phyloP scores from a whole-genome alignment of 2,888 invertebrate genomes.

The Lamellibrachia columna region DNA sequence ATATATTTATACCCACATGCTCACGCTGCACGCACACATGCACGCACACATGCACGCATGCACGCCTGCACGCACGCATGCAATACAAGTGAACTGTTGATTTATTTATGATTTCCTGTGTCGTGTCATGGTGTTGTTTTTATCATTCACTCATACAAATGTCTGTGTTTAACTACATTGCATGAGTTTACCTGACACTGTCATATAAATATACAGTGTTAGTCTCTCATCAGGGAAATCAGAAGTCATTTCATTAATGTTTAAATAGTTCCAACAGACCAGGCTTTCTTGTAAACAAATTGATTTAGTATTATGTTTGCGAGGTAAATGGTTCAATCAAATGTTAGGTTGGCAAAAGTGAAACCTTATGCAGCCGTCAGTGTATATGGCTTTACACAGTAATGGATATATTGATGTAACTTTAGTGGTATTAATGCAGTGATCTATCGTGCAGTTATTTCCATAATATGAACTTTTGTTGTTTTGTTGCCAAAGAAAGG shows the following conservation, averaged over 20 bases:
- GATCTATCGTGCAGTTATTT: neutral
- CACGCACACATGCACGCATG: too few relatives aligned
- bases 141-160: too few relatives aligned
- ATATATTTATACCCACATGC: too few relatives aligned
- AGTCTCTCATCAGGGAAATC: neutral
- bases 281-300: neutral
- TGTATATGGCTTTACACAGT: neutral
- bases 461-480: too few relatives aligned
- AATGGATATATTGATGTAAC: constrained; percentile 38
- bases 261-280: neutral
- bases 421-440: neutral
- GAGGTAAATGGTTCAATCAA: neutral
- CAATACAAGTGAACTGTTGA: too few relatives aligned
- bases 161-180: neutral
- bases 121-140: too few relatives aligned
- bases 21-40: too few relatives aligned
- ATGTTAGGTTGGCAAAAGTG: neutral
- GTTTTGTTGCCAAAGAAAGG: too few relatives aligned
- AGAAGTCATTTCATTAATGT: neutral
- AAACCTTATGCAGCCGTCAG: neutral
- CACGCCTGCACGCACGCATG: too few relatives aligned
- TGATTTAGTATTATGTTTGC: neutral
- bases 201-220: neutral
- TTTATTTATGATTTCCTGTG: too few relatives aligned
- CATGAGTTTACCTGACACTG: neutral